Base-by-base conservation (phyloP, 2,113 vertebrate species). In the Meles meles region DNA sequence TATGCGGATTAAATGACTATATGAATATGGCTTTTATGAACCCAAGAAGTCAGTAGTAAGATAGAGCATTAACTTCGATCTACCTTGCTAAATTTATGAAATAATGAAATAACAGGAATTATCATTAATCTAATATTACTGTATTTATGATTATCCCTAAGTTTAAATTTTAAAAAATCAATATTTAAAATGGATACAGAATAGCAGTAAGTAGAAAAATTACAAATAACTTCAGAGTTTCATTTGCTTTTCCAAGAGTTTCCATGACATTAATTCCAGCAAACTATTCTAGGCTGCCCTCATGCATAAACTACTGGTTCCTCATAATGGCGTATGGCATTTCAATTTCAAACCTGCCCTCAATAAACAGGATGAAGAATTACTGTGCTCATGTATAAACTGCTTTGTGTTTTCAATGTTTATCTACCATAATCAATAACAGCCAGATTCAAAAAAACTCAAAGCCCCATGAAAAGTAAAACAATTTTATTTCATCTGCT, bases 271-370 rank as follows among this genome's bases (percentile, higher is more conserved):
- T 79, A 92, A 61, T 81, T 79, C 37, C 44, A 93, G 11, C n/a
- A 90, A 96, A 72, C 0, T 27, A 10, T 88, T 96, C n/a, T 77
- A 65, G 76, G 29, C 77, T 97, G 71, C 79, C 87, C 55, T 97
- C 72, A 44, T 91, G 4, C 83, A 97, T 52, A 79, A 97, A 59
- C 83, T 21, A 18, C 57, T 61, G 23, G 18, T 59, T 97, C 57
- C 94, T 98, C 98, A 87, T 95, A 97, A 94, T 77, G 44, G 49
- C 21, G 0, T 29, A 37, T n/a, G 95, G 80, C 90, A 96, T 92
- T 98, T 97, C 94, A 77, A 81, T 97, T 98, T 98, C 94, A 97
- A 97, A 92, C 31, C 42, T 92, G 42, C 96, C 84, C 63, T 92
- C 65, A 74, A 57, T 88, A 96, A 98, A 88, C n/a, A 94, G 86